phyloP scores from a whole-genome alignment of 2,797 vertebrate genomes.

The Pagetopsis macropterus region DNA sequence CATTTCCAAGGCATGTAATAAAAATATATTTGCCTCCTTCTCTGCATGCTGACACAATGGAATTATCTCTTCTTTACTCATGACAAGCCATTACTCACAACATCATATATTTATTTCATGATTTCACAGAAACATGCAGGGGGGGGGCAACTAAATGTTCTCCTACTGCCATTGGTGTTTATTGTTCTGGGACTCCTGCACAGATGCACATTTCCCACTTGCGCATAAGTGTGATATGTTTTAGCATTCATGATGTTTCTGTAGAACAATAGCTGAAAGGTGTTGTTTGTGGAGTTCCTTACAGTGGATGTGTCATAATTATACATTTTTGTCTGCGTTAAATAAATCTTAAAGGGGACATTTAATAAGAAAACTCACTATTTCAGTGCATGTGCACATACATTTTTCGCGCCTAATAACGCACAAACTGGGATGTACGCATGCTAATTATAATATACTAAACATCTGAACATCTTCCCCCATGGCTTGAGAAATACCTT shows the following conservation, averaged over 20 bases:
- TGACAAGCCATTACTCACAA: slow-evolving; percentile 48
- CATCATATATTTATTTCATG: slow-evolving; percentile 33
- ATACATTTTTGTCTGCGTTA: not conserved
- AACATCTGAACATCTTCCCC: no score
- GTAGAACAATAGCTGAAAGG: slow-evolving; percentile 33
- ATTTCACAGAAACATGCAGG: slow-evolving; percentile 22
- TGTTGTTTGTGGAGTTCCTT: slow-evolving; percentile 11
- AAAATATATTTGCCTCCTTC: slow-evolving; percentile 32
- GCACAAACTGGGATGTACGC: no score
- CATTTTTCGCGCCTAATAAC: no score
- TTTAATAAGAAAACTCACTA: no score
- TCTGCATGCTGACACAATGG: slow-evolving; percentile 27
- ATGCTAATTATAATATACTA: no score
- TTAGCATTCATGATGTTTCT: slow-evolving; percentile 29
- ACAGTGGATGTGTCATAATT: slow-evolving; percentile 16
- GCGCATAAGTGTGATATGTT: slow-evolving; percentile 40
- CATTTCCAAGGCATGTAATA: slow-evolving; percentile 34
- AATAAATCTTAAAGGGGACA: no score
- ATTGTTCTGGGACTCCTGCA: slow-evolving; percentile 49
- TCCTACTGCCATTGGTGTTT: slow-evolving; percentile 31
- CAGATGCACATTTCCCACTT: slow-evolving; percentile 36
- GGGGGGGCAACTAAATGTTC: slow-evolving; percentile 10
- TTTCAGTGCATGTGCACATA: no score
- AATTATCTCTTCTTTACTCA: slow-evolving; percentile 52
- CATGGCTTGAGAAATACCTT: no score